Conservation (phyloP, 2,888 invertebrate species). For the Taphrorychus bicolor region DNA sequence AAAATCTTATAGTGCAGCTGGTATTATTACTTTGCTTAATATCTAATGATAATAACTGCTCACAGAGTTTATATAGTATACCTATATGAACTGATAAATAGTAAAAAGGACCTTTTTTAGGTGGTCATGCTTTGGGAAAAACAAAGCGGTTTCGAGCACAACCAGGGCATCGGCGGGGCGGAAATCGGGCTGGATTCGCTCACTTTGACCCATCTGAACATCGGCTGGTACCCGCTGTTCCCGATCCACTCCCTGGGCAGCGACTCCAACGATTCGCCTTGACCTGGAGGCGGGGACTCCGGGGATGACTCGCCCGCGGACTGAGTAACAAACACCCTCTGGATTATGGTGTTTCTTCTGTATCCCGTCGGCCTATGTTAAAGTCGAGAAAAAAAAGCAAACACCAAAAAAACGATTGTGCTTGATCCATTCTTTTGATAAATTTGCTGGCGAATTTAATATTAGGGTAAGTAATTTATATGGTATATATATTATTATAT, state of each 20-base stretch:
- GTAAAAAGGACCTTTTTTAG: slow-evolving; percentile 5
- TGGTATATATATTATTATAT: no score
- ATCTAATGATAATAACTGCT: no score
- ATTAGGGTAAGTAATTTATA: no score
- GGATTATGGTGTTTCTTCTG: no score
- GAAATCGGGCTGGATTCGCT: slow-evolving; percentile 86
- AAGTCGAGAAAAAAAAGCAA: no score
- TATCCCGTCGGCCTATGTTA: no score
- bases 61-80: no score
- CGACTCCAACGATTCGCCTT: slow-evolving; percentile 65
- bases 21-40: no score
- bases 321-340: no score
- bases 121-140: slow-evolving; percentile 90
- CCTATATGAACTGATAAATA: not conserved
- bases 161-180: slow-evolving; percentile 68
- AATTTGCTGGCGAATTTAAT: not conserved
- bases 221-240: slow-evolving; percentile 92
- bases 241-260: slow-evolving; percentile 83
- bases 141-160: slow-evolving; percentile 87
- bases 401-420: no score
- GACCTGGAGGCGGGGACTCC: slow-evolving; percentile 49
- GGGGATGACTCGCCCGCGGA: slow-evolving; percentile 42
- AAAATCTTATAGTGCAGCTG: no score
- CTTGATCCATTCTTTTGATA: no score
- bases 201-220: slow-evolving; percentile 79